Conservation (phyloP, 2,888 invertebrate genomes). For the Agrochola litura region DNA sequence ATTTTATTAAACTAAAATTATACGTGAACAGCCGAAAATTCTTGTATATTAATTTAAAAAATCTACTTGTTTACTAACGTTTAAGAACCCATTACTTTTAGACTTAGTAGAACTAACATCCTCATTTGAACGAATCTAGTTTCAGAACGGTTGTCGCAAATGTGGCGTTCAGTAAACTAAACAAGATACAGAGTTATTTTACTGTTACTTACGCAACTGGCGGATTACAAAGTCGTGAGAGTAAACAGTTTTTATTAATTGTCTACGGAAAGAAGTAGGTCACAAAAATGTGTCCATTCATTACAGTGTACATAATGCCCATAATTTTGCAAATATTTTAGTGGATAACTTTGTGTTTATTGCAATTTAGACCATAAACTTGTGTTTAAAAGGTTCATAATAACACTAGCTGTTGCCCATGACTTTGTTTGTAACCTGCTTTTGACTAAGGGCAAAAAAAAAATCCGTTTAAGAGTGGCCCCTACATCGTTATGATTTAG, state of each 20-base stretch:
- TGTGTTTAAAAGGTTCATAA: too few species aligned
- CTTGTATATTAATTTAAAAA: too few species aligned
- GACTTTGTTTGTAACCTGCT: not conserved
- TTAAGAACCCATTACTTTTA: too few species aligned
- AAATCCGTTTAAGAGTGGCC: not conserved
- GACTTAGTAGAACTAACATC: not conserved
- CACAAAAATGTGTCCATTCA: slow-evolving; percentile 33
- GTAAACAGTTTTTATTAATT: slow-evolving; percentile 43
- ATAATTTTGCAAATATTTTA: slow-evolving; percentile 8
- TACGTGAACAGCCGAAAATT: not conserved
- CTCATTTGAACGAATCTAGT: slow-evolving; percentile 12
- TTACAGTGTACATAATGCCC: slow-evolving; percentile 6
- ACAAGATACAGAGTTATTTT: slow-evolving; percentile 26
- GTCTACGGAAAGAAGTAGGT: slow-evolving; percentile 36
- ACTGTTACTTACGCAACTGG: slow-evolving; percentile 41
- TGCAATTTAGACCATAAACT: too few species aligned
- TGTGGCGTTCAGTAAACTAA: slow-evolving; percentile 30
- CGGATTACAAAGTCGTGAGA: slow-evolving; percentile 47
- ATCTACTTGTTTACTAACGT: too few species aligned
- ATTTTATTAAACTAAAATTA: not conserved
- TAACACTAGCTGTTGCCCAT: too few species aligned
- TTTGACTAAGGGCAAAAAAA: too few species aligned
- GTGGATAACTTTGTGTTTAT: not conserved
- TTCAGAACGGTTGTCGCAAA: slow-evolving; percentile 54
- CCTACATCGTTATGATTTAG: not conserved